Percentiles rank a stretch among this genome's conserved stretches.
Evolutionary conservation across 2,113 vertebrate genomes (phyloP).

Genomic region (Struthidea cinerea): DNA sequence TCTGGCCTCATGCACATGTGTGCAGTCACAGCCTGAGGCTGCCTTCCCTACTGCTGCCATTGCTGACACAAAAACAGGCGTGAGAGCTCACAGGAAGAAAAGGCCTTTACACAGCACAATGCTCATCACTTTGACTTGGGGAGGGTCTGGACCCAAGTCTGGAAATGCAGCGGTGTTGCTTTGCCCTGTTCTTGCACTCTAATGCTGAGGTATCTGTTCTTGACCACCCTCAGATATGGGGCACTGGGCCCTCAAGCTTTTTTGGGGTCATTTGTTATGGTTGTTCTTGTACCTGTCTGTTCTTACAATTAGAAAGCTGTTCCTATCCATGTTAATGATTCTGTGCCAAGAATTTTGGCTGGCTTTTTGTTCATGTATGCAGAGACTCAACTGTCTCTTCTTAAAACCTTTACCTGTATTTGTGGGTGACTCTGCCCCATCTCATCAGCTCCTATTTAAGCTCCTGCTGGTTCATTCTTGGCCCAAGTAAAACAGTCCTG

Average conservation of each 20-base stretch:
- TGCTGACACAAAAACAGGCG: rapidly evolving
- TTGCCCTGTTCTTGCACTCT: not conserved
- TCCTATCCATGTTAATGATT: not conserved
- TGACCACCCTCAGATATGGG: not conserved
- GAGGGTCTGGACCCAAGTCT: not conserved
- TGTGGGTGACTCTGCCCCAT: not conserved
- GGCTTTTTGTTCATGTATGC: not conserved
- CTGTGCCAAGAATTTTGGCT: not conserved
- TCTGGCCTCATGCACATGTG: rapidly evolving
- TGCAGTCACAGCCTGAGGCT: rapidly evolving
- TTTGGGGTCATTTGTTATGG: not conserved
- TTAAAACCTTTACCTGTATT: not conserved
- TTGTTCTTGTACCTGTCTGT: not conserved
- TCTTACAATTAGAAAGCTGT: not conserved
- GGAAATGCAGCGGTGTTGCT: rapidly evolving
- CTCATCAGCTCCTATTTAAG: not conserved
- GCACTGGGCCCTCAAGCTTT: not conserved
- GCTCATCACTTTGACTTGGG: not conserved
- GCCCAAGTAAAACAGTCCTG: not conserved
- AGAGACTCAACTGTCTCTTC: not conserved
- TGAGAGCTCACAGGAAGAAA: not conserved
- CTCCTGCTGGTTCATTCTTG: not conserved
- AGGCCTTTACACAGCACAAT: rapidly evolving
- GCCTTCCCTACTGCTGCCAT: not conserved
- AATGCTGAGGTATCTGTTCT: not conserved